Base-by-base conservation (phyloP, 2,888 invertebrate species). In the Mylabris sibirica region DNA sequence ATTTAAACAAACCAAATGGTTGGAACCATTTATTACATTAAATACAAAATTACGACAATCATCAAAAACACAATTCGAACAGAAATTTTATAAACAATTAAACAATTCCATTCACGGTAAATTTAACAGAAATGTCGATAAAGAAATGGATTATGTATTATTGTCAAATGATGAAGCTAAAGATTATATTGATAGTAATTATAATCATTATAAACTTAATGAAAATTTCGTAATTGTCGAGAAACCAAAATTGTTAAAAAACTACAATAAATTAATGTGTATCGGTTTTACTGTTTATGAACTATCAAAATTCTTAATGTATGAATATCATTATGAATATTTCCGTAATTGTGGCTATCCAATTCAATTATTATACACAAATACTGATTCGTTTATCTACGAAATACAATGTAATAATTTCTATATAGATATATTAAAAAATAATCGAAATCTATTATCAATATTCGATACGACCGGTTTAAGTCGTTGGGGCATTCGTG, bases 1-100 rank as follows among this genome's bases (percentile, higher is more conserved):
- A 26, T 63, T 63, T 26, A 24, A 24, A 26, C 63, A 49, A 49
- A 17, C 9, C 9, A 30, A 20, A 1, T 63, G 63, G 63, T 26
- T 63, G 17, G 6, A 60, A 17, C 20, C n/a, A 14, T 65, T 26
- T 22, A 35, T 63, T 34, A 9, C 3, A n/a, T 26, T 63, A n/a
- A 63, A 63, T 26, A 63, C 63, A 17, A 17, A 44, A 9, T 8
- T 17, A 22, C 41, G 63, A n/a, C 34, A 17, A 14, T 38, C 53
- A 2, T 20, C 53, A 3, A 3, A 20, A 9, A 53, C 17, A 8
- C 8, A 22, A 22, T 53, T 53, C 20, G 53, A 22, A 53, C 11
- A 53, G 11, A 22, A 20, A 53, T 53, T 53, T 11, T 53, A 53
- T 22, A 53, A 53, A 53, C 53, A 53, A 53, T 53, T 53, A 53